Evolutionary conservation across 2,888 invertebrate species (phyloP), one percentile per base, ranked within the genome.

Genomic region (Phorcus lineatus): DNA sequence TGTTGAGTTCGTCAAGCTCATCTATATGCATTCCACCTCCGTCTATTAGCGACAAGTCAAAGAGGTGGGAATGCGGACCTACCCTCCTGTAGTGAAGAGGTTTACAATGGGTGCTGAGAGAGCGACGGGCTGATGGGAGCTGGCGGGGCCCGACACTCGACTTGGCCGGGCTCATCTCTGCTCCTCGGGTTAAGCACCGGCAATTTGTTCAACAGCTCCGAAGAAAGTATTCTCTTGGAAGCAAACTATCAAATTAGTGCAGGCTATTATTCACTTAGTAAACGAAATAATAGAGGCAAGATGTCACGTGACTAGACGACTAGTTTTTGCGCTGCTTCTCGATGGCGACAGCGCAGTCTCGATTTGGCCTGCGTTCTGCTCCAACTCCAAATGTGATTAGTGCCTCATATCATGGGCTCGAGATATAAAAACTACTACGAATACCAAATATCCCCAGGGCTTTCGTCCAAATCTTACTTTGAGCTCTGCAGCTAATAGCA

Each of bases 261-360:
- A 6, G 70, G 70, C 70, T 70, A 40, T 70, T 70, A 70, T 70
- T 70, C 70, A 70, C 70, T 70, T 70, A 70, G 70, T 70, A 70
- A 70, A 70, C 70, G 70, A 31, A 70, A 70, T 70, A 70, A 70
- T 70, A 70, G 70, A 31, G 31, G 70, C 70, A 70, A 70, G 31
- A 31, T 36, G 70, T 70, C 70, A 70, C 70, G 70, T 70, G 70
- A 70, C 36, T 36, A 19, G 40, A 36, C 40, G 40, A 70, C 36
- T 70, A 70, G 40, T 70, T 70, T 70, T 70, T 70, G 70, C n/a
- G 70, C 36, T 17, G 40, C 19, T 70, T 31, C 36, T 70, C 17
- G 40, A 31, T 70, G 40, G 70, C 70, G 40, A 70, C 70, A 31
- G 19, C 28, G 40, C 19, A 40, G 31, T 19, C 31, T 70, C 36